These are phyloP conservation scores for Chionis minor DNA, from an alignment of 2,113 vertebrate genomes.

Conservation along the genomic window DNA sequence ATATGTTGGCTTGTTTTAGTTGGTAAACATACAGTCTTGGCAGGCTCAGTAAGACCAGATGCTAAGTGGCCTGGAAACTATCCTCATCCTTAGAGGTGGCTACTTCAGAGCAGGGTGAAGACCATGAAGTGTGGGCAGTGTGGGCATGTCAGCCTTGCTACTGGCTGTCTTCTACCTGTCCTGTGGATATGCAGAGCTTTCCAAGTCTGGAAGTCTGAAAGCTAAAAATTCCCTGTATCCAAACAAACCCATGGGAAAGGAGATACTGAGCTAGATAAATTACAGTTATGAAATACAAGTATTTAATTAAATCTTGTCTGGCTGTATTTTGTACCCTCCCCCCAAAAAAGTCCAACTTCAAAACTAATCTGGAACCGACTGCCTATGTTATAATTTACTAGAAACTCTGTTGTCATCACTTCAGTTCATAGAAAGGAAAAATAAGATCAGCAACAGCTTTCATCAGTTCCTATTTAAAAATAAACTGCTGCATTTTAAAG, in stretches of 20 bases:
- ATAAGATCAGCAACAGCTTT: neutral
- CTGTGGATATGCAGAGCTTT: neutral
- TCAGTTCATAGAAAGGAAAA: conserved; percentile 54
- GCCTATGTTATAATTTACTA: conserved; percentile 58
- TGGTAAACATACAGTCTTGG: conserved; percentile 27
- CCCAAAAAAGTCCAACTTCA: neutral
- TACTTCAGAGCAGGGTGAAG: neutral
- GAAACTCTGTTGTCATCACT: conserved; percentile 64
- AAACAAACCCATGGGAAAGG: conserved; percentile 35
- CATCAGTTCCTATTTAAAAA: neutral
- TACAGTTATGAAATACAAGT: conserved; percentile 52
- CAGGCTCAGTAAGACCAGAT: neutral
- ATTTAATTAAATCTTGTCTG: conserved; percentile 64
- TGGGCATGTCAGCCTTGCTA: neutral
- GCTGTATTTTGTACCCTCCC: neutral
- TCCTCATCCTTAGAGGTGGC: neutral
- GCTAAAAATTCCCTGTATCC: neutral
- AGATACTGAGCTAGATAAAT: conserved; percentile 36
- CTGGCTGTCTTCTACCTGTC: conserved; percentile 4
- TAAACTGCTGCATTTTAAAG: neutral
- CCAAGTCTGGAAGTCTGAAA: neutral
- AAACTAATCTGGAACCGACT: conserved; percentile 46
- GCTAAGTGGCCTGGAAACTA: neutral
- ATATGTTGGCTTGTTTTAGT: conserved; percentile 32
- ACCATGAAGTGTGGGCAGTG: neutral